Evolutionary conservation across 2,888 invertebrate species (phyloP), one percentile per base, ranked within the genome.

Genomic region (Eulithis prunata): DNA sequence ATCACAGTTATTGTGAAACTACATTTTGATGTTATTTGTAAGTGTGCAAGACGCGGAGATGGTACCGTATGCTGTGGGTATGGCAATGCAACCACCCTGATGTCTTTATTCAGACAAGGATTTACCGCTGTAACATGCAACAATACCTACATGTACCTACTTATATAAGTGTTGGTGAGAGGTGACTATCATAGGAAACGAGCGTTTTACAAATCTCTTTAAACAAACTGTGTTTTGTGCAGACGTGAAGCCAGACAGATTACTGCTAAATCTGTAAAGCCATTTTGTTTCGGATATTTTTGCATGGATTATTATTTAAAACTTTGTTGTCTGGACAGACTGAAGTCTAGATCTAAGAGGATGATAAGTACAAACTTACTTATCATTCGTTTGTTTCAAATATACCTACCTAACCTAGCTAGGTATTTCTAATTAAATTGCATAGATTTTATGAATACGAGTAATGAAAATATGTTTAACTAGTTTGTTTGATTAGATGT

Each of bases 231-330:
- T 4, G 32, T n/a, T n/a, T 46, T 4, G n/a, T 14, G 43, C 12
- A 32, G 46, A 45, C 56, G 46, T 36, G 57, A 47, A 32, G 46
- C 47, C 46, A 47, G 47, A 57, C 57, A 57, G 46, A 57, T 57
- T 57, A 57, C 14, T 14, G 36, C 36, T 12, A 57, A 36, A 36
- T 2, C 41, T 13, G 14, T 11, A 28, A 14, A 21, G 36, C 32
- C 11, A 36, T 49, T 47, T 49, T 14, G 57, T 6, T n/a, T 57
- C 13, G 32, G 46, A 32, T n/a, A 13, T 7, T 47, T 57, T 38
- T 21, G 47, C 14, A 21, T 47, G 21, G 47, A 10, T 14, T 47
- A 14, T 14, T 11, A 43, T 1, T n/a, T 45, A 45, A 45, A 45
- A n/a, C 45, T n/a, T 41, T 41, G 41, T 41, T 41, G 41, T 41